These are phyloP conservation scores for Poecilia wingei DNA, from an alignment of 2,797 vertebrate genomes.

Conservation along the genomic window DNA sequence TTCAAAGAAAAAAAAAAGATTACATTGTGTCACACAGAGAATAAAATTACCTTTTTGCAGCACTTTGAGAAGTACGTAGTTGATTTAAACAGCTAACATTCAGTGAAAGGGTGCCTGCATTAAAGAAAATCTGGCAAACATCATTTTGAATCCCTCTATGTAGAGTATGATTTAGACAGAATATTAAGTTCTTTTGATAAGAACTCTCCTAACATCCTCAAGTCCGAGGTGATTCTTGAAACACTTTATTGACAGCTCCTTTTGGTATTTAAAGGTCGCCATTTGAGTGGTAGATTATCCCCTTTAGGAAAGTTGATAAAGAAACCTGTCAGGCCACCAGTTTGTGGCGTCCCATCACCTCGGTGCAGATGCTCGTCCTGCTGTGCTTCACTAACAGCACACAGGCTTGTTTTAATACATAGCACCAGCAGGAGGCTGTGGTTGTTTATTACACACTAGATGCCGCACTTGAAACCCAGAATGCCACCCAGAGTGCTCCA, in stretches of 20 bases:
- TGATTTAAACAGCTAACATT: background rate
- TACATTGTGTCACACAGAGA: background rate
- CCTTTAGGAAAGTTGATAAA: constrained; percentile 22
- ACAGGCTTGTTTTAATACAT: constrained; percentile 38
- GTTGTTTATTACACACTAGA: constrained; percentile 66
- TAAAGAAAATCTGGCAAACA: background rate
- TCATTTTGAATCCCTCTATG: background rate
- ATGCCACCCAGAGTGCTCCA: constrained; percentile 65
- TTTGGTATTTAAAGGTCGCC: constrained; percentile 9
- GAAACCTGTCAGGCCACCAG: constrained; percentile 20
- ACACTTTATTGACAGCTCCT: background rate
- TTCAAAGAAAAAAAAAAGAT: background rate
- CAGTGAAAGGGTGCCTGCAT: background rate
- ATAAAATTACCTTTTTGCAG: background rate
- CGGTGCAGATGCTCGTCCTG: constrained; percentile 64
- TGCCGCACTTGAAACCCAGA: constrained; percentile 49
- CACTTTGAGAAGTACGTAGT: background rate
- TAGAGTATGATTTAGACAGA: background rate
- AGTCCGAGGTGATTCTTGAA: background rate
- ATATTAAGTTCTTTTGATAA: constrained; percentile 1
- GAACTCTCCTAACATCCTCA: background rate
- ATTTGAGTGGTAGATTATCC: constrained; percentile 28
- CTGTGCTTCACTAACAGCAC: constrained; percentile 55
- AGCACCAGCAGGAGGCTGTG: constrained; percentile 43
- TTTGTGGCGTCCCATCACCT: constrained; percentile 33